Evolutionary conservation across 2,113 vertebrate species (phyloP).

Genomic region (Protobothrops flavoviridis): DNA sequence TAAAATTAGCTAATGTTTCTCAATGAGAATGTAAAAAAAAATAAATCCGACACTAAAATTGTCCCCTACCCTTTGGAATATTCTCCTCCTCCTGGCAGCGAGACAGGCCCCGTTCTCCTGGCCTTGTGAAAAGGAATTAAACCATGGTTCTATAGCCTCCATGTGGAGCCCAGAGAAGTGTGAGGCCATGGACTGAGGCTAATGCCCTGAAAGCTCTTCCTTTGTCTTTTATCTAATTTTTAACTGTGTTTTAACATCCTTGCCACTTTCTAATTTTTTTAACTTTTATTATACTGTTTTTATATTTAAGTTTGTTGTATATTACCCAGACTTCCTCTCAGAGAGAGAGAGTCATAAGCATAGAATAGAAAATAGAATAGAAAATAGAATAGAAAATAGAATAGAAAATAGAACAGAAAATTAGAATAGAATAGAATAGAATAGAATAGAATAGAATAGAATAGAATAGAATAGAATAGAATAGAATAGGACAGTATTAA

Average conservation of each 20-base stretch:
- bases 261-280: neutral
- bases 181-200: neutral
- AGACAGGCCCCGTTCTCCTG: neutral
- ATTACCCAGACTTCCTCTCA: neutral
- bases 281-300: neutral
- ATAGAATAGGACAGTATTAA: neutral
- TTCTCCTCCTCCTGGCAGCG: neutral
- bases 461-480: no score
- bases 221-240: neutral
- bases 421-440: no score
- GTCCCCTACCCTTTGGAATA: neutral
- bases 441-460: no score
- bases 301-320: neutral
- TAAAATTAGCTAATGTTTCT: neutral
- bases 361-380: no score
- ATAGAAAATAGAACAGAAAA: no score
- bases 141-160: neutral
- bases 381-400: no score
- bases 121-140: neutral
- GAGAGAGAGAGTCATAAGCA: no score
- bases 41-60: neutral
- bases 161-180: neutral
- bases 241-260: neutral
- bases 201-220: neutral
- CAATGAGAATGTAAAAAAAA: neutral